Percentiles rank a stretch among this genome's conserved stretches.
phyloP scores from a whole-genome alignment of 2,888 invertebrate genomes.

The Unio delphinus region DNA sequence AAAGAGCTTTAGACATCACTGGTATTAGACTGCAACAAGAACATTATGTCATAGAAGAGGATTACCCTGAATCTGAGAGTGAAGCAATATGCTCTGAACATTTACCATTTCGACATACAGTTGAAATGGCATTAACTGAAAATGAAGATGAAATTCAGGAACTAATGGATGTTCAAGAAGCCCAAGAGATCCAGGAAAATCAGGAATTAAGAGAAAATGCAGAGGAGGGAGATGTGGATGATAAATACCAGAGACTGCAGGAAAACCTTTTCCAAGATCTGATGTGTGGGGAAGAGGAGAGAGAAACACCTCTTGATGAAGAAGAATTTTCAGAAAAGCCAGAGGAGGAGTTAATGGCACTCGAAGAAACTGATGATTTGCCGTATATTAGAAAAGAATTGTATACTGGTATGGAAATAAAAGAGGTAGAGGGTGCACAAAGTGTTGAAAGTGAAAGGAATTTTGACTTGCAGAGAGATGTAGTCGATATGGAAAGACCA shows the following conservation, averaged over 20 bases:
- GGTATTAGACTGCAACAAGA: slow-evolving; percentile 2
- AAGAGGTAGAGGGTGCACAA: slow-evolving; percentile 23
- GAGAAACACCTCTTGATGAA: neutral
- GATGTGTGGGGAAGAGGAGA: too few relatives aligned
- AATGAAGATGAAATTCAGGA: slow-evolving; percentile 13
- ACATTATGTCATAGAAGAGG: slow-evolving; percentile 7
- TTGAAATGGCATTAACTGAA: neutral
- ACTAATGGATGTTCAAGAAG: slow-evolving; percentile 27
- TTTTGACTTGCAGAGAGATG: slow-evolving; percentile 53
- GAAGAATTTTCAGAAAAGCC: slow-evolving; percentile 4
- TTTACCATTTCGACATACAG: too few relatives aligned
- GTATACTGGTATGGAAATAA: slow-evolving; percentile 18
- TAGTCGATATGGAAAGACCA: slow-evolving; percentile 75
- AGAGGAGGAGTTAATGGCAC: slow-evolving; percentile 33
- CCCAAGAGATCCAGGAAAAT: slow-evolving; percentile 17
- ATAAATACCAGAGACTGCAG: neutral
- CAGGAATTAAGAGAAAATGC: slow-evolving; percentile 37
- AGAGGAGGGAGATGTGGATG: slow-evolving; percentile 27
- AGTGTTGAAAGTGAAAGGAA: slow-evolving; percentile 27
- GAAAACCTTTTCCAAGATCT: neutral
- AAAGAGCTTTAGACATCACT: slow-evolving; percentile 49
- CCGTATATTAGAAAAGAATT: slow-evolving; percentile 8
- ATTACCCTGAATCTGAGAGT: slow-evolving; percentile 8
- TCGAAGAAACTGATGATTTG: slow-evolving; percentile 27
- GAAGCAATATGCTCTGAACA: slow-evolving; percentile 15